Evolutionary conservation across 1,140 invertebrate species (phyloP), one percentile per base, ranked within the genome.

Genomic region (Aphelenchoides fujianensis): DNA sequence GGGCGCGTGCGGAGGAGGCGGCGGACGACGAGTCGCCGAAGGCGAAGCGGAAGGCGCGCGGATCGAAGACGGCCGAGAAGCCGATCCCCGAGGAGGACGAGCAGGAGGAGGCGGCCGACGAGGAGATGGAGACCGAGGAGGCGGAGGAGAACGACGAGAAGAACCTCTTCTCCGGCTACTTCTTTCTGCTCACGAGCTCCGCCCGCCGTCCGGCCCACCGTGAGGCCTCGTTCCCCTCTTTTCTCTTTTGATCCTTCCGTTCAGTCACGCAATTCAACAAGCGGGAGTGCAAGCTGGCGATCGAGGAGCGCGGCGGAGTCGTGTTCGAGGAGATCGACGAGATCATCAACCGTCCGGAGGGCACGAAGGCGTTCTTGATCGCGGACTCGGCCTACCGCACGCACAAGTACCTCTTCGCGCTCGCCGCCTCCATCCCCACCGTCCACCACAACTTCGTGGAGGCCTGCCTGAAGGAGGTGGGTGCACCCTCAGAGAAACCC

Each of bases 361-460:
- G 54, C 2, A 41, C 48, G 1, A 64, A 67, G 5, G 73, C 70
- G 1, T 82, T 68, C 62, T 70, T 83, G 3, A 76, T 83, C 64
- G 82, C 82, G n/a, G 81, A 83, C 68, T 81, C 79, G 0, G 74
- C 70, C 67, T 83, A 83, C 55, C 78, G 81, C 2, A 83, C 81
- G 5, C 81, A 83, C 69, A 83, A 83, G 59, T 83, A 83, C 53
- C 57, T 83, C 36, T 71, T 73, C 2, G 81, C 81, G 16, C 52
- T 83, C 41, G 82, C 81, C 2, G n/a, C 71, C 2, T 74, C 77
- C 12, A 66, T 84, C 36, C 81, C 81, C 2, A 79, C 79, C 37
- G 69, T 83, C 12, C 74, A 66, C 23, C 71, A 80, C 54, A 67
- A 36, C 9, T 83, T 82, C 82, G 57, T 84, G 3, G 37, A 74